Evolutionary conservation across 2,113 vertebrate species (phyloP), one percentile per base, ranked within the genome.

Genomic region (Erythrolamprus reginae): DNA sequence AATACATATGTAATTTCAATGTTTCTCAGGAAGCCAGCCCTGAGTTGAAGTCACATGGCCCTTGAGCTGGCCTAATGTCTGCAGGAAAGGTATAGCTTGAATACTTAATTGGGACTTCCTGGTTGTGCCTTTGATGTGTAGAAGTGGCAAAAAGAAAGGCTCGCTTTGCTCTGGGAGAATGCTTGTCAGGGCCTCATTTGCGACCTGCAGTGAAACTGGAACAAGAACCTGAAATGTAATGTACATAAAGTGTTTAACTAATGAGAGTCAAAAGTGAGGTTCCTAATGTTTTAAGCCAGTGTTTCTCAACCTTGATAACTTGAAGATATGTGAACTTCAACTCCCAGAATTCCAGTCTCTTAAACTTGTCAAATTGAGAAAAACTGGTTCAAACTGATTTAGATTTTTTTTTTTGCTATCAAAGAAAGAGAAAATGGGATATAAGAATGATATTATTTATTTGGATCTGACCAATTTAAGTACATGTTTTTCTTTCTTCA

Each of bases 71-170:
- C 90, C 90, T 23, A 0, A 0, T 0, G 0, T 24, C 91, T 82
- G 8, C 45, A 70, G n/a, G 86, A 82, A 87, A 48, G 4, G 55
- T 82, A 53, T 0, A 7, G 15, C 33, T n/a, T 56, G 85, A 91
- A 90, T 10, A 89, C 90, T 91, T 90, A 65, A 92, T 94, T 55
- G 87, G 55, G 26, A 47, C 61, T 42, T 84, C 33, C 85, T 15
- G 1, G 53, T 0, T 45, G 45, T 6, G 15, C 8, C 38, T 52
- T 38, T 89, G 92, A 88, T 82, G 83, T 90, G 85, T 15, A 38
- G 83, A 21, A 24, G 17, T 26, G 56, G 83, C 70, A 10, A 65
- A 33, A 58, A 51, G 21, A 9, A 61, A 82, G 58, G 2, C 10
- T 85, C 8, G 4, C 51, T 61, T 48, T 26, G 33, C n/a, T 82